Percentiles rank a stretch among this genome's conserved stretches.
Conservation (phyloP, 2,113 vertebrate species). For the Nothocercus nigrocapillus region DNA sequence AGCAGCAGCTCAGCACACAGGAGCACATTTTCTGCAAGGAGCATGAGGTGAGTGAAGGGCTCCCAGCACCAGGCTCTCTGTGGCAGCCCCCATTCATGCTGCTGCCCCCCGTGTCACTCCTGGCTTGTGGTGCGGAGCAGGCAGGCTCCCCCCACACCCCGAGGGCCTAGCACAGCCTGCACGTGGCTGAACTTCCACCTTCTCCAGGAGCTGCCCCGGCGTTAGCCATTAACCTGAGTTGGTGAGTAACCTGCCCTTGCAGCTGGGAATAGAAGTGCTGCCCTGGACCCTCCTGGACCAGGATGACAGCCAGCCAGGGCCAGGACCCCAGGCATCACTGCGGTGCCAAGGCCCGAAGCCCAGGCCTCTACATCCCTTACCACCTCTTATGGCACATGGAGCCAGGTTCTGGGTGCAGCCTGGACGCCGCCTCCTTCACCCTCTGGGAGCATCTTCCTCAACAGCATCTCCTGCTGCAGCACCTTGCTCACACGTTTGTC, state of each 20-base stretch:
- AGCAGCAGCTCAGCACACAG: slow-evolving; percentile 73
- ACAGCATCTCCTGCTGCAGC: not conserved
- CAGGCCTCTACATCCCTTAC: not conserved
- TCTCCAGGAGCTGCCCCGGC: not conserved
- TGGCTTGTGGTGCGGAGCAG: accelerated
- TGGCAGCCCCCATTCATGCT: slow-evolving; percentile 49
- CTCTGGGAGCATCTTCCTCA: not conserved
- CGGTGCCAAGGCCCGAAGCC: not conserved
- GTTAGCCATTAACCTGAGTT: slow-evolving; percentile 76
- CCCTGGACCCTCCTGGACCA: not conserved
- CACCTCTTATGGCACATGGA: not conserved
- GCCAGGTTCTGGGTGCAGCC: not conserved
- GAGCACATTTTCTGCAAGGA: not conserved
- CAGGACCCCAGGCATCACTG: not conserved
- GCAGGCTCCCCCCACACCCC: not conserved
- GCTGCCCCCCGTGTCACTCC: not conserved
- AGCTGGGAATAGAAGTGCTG: slow-evolving; percentile 27
- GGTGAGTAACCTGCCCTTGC: slow-evolving; percentile 47
- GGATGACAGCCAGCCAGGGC: not conserved
- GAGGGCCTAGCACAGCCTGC: not conserved
- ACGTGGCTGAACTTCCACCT: slow-evolving; percentile 60
- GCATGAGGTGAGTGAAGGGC: not conserved
- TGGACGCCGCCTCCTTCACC: not conserved
- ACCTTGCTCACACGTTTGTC: accelerated
- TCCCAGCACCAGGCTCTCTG: not conserved